A percentile compares a stretch with the other conserved stretches of the same genome.
Conservation (phyloP, 1,140 invertebrate genomes). For the Cydia strobilella region DNA sequence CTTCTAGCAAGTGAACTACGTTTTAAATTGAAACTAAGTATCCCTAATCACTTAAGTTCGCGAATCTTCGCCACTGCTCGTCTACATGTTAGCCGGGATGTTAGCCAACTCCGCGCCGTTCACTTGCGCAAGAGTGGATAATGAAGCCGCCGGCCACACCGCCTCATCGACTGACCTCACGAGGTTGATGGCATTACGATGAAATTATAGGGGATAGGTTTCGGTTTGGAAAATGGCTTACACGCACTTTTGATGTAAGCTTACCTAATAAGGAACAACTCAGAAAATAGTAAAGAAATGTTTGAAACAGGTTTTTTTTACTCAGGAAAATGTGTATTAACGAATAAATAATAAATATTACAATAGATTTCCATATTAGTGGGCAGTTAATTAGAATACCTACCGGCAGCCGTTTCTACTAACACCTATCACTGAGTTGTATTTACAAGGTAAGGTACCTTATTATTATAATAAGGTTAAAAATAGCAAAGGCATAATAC, state of each 20-base stretch:
- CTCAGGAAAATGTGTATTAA: too few relatives aligned
- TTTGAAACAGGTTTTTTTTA: not conserved
- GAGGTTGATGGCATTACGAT: constrained; percentile 16
- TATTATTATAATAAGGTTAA: too few relatives aligned
- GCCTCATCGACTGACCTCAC: constrained; percentile 21
- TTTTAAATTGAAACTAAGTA: not conserved
- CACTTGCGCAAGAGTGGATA: constrained; percentile 20
- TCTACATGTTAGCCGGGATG: constrained; percentile 6
- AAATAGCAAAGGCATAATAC: too few relatives aligned
- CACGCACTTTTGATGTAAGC: constrained; percentile 7
- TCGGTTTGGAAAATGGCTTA: not conserved
- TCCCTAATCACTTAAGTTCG: constrained; percentile 6
- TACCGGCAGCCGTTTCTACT: too few relatives aligned
- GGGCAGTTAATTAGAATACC: too few relatives aligned
- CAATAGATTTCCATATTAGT: too few relatives aligned
- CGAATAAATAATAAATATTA: too few relatives aligned
- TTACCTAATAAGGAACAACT: not conserved
- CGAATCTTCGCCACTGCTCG: not conserved
- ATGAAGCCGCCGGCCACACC: constrained; percentile 15
- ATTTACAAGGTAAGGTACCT: too few relatives aligned
- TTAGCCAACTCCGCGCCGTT: constrained; percentile 18
- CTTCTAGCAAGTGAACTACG: not conserved
- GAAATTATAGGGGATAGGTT: not conserved
- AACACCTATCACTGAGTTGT: too few relatives aligned
- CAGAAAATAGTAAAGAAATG: not conserved